Evolutionary conservation across 2,113 vertebrate species (phyloP).

Genomic region (Puffinus mauretanicus): DNA sequence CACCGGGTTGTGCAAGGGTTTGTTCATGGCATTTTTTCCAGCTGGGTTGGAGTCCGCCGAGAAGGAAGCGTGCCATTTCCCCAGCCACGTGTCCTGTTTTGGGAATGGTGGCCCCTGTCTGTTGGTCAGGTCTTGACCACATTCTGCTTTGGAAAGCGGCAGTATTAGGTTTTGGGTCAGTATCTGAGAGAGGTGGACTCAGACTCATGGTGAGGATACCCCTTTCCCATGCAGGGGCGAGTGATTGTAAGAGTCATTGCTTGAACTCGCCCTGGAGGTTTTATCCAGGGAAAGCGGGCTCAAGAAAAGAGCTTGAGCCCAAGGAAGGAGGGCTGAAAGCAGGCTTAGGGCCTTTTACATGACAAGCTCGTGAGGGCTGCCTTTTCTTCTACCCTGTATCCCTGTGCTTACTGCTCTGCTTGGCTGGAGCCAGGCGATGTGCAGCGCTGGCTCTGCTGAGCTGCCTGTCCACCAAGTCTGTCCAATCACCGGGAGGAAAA

Average conservation of each 20-base stretch:
- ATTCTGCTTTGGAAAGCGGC: neutral
- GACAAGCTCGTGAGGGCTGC: neutral
- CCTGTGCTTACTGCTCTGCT: neutral
- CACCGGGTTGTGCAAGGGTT: neutral
- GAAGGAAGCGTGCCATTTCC: neutral
- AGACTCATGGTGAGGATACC: accelerated
- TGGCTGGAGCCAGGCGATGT: neutral
- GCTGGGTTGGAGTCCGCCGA: neutral
- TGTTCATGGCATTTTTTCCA: neutral
- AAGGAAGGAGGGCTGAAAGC: neutral
- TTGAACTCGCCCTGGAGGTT: neutral
- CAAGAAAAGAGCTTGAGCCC: neutral
- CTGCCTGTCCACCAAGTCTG: neutral
- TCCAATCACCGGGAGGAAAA: neutral
- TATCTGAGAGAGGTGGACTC: neutral
- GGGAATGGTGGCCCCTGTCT: neutral
- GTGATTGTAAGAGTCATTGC: neutral
- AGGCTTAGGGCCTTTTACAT: neutral
- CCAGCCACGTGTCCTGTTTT: accelerated
- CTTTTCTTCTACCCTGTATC: neutral
- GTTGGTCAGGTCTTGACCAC: neutral
- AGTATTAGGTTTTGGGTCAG: neutral
- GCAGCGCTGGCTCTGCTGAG: neutral
- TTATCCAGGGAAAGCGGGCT: neutral
- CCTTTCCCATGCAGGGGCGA: neutral